Base-by-base conservation (phyloP, 2,888 invertebrate species). In the Eilema depressum region DNA sequence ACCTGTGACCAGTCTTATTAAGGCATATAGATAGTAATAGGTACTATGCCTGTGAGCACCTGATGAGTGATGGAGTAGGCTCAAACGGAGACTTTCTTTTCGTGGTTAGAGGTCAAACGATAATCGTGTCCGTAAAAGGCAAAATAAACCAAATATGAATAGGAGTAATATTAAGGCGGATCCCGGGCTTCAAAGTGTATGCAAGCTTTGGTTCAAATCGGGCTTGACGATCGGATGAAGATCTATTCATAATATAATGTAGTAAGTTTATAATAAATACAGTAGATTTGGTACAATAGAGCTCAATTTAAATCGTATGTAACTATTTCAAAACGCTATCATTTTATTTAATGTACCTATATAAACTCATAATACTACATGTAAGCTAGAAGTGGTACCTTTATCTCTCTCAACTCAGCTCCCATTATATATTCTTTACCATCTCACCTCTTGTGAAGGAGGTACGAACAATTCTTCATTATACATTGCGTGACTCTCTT, bases 401-500 rank as follows among this genome's bases (percentile, higher is more conserved):
- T 59, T 59, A 26, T 59, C 59, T 28, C 20, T 26, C 11, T 17
- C 26, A 59, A 59, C 17, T 25, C 25, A 25, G 12, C 57, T 59
- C 7, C n/a, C n/a, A 47, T 47, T 47, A 59, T 59, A 59, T 3
- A 25, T 63, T 63, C 47, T 41, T 47, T 33, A 37, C n/a, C 12
- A 47, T 26, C 12, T 26, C n/a, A n/a, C 8, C n/a, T 47, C 30
- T 61, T 14, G n/a, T n/a, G 53, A 53, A n/a, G 10, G 20, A 53
- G 1, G 12, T 53, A 26, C n/a, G 8, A 28, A 28, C 12, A 30
- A 33, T 11, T 57, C 25, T 11, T 17, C 23, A 37, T 57, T 53
- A 53, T n/a, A 2, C 53, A n/a, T 66, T 37, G 59, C 41, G 14
- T 60, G 41, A 66, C 41, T 53, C 33, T 47, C 12, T 11, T 68